Percentiles rank a stretch among this genome's conserved stretches.
phyloP scores from a whole-genome alignment of 1,140 invertebrate genomes.

The Octopus bimaculoides region DNA sequence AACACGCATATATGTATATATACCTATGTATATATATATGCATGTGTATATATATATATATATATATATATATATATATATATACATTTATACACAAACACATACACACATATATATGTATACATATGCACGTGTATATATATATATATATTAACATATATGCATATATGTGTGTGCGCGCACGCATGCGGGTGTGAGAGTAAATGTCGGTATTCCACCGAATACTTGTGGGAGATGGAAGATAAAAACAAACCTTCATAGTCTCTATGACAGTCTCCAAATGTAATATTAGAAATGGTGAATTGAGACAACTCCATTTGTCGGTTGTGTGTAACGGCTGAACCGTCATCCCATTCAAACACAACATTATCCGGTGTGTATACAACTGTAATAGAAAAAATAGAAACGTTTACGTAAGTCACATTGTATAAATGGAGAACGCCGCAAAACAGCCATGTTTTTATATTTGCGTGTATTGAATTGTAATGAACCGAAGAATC shows the following conservation, averaged over 20 bases:
- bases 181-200: no score
- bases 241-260: background rate
- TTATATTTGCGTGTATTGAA: background rate
- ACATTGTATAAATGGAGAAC: no score
- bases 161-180: background rate
- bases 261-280: background rate
- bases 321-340: constrained; percentile 14
- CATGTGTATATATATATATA: background rate
- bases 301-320: constrained; percentile 28
- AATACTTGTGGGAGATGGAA: background rate
- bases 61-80: background rate
- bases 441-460: background rate
- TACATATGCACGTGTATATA: background rate
- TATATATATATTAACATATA: background rate
- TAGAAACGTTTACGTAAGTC: no score
- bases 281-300: constrained; percentile 4
- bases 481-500: background rate
- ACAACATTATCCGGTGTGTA: constrained; percentile 29
- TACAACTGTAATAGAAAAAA: constrained; percentile 23
- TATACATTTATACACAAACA: background rate
- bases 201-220: no score
- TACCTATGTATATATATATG: no score
- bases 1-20: background rate
- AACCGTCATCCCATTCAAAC: constrained; percentile 24
- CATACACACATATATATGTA: background rate